Evolutionary conservation across 2,113 vertebrate genomes (phyloP).

Genomic region (Sterrhoptilus dennistouni): DNA sequence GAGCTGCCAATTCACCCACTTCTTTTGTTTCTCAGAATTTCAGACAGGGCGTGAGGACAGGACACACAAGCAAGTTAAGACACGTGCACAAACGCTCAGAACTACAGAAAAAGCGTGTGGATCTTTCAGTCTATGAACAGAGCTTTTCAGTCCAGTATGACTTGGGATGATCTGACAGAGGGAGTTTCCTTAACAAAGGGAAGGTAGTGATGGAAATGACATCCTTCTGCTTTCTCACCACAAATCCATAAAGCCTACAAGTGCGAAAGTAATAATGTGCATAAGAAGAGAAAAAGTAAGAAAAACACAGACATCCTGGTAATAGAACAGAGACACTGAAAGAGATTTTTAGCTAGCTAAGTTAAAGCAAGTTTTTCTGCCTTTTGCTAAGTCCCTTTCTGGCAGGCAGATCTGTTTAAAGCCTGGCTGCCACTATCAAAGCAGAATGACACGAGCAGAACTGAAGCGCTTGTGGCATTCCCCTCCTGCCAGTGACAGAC

Average conservation of each 20-base stretch:
- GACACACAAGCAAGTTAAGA: not conserved
- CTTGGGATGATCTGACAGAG: not conserved
- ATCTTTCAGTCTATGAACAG: not conserved
- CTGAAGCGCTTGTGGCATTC: slow-evolving; percentile 3
- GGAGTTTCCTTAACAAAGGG: not conserved
- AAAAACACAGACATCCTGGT: not conserved
- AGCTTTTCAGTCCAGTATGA: not conserved
- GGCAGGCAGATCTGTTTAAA: not conserved
- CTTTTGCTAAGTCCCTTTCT: not conserved
- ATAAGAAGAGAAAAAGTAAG: not conserved
- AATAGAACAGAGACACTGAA: not conserved
- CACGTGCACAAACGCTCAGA: not conserved
- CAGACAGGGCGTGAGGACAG: not conserved
- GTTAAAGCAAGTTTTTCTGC: not conserved
- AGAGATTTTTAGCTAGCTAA: not conserved
- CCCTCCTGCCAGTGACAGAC: slow-evolving; percentile 29
- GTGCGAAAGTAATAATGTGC: not conserved
- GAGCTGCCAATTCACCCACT: not conserved
- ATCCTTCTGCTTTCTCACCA: not conserved
- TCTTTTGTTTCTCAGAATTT: not conserved
- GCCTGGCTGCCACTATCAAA: slow-evolving; percentile 11
- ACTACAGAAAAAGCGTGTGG: not conserved
- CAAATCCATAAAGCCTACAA: not conserved
- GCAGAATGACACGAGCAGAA: slow-evolving; percentile 2
- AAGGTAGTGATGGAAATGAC: not conserved